A percentile compares a stretch with the other conserved stretches of the same genome.
phyloP scores from a whole-genome alignment of 1,140 invertebrate genomes.

The Procambarus clarkii region DNA sequence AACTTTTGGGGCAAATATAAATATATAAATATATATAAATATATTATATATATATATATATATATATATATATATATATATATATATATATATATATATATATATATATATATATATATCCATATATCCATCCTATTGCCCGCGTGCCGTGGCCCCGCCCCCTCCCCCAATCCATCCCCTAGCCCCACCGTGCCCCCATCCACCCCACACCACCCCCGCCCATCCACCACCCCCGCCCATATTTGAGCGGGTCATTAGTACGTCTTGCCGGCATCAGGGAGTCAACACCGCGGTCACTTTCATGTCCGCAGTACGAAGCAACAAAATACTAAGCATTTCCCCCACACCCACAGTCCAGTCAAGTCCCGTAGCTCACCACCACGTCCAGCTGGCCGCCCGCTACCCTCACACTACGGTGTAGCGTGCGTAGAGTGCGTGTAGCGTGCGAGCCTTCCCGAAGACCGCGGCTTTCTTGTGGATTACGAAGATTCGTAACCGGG shows the following conservation, averaged over 20 bases:
- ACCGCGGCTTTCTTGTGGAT: no score
- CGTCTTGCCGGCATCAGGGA: constrained; percentile 45
- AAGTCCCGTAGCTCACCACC: no score
- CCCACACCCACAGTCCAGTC: neutral
- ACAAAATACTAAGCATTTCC: neutral
- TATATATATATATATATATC: neutral
- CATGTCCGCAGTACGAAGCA: constrained; percentile 10
- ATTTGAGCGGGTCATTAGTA: constrained; percentile 50
- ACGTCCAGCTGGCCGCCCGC: no score
- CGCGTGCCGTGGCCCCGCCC: neutral
- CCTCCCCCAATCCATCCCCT: neutral
- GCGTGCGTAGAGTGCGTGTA: no score
- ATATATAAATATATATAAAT: no score
- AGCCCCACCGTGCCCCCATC: neutral
- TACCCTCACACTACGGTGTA: no score
- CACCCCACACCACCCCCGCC: neutral
- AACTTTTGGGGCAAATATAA: no score
- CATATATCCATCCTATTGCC: neutral
- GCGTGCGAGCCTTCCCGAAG: no score
- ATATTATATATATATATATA: no score
- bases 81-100: no score
- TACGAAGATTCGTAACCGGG: no score
- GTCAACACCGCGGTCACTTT: constrained; percentile 44
- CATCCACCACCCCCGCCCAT: neutral
- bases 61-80: no score